A percentile compares a stretch with the other conserved stretches of the same genome.
These are phyloP conservation scores for Troilus luridus DNA, from an alignment of 2,888 invertebrate genomes.

Conservation along the genomic window DNA sequence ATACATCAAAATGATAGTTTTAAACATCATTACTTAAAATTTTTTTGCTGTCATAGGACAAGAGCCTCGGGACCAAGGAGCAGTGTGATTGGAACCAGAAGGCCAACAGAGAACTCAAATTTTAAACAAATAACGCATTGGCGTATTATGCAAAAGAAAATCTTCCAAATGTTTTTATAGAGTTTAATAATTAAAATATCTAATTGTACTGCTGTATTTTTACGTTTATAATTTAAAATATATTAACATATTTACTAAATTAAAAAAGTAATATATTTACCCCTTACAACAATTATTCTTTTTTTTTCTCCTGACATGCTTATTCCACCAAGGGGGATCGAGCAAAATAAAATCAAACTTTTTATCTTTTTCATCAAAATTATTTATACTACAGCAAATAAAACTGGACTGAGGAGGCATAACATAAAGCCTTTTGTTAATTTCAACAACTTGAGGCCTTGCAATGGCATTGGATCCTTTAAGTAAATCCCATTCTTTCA, in stretches of 20 bases:
- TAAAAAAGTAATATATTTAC: slow-evolving; percentile 69
- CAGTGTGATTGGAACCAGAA: no score
- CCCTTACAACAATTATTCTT: slow-evolving; percentile 75
- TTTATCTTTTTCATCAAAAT: slow-evolving; percentile 69
- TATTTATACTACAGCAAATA: slow-evolving; percentile 77
- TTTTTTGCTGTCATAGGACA: no score
- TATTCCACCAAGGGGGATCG: slow-evolving; percentile 98
- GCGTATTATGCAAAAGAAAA: background rate
- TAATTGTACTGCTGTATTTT: background rate
- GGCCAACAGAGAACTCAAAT: no score
- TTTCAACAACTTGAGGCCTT: slow-evolving; percentile 71
- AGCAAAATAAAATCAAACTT: slow-evolving; percentile 86
- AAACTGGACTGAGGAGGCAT: slow-evolving; percentile 79
- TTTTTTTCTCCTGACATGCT: slow-evolving; percentile 88
- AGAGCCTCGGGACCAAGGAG: no score
- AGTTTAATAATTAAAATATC: background rate
- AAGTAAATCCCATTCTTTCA: slow-evolving; percentile 63
- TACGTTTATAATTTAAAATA: background rate
- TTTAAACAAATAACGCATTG: no score
- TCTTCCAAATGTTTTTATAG: background rate
- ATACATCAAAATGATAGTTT: no score
- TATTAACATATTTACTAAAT: slow-evolving; percentile 50
- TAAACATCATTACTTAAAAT: no score
- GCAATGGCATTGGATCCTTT: slow-evolving; percentile 75
- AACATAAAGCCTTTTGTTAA: slow-evolving; percentile 73